phyloP scores from a whole-genome alignment of 2,888 invertebrate genomes.

The Lochmaea capreae region DNA sequence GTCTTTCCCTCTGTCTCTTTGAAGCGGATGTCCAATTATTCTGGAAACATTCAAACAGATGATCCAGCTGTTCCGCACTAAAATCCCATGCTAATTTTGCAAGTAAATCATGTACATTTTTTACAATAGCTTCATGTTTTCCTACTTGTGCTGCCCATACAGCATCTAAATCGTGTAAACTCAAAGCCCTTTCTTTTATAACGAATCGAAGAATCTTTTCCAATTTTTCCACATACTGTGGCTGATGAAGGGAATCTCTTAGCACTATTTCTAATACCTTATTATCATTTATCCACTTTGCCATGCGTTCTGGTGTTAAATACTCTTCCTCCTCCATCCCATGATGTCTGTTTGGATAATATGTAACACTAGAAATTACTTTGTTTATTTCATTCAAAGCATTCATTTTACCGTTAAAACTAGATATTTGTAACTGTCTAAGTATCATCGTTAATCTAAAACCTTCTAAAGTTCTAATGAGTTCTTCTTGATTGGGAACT shows the following conservation, averaged over 20 bases:
- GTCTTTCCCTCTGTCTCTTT: slow-evolving; percentile 94
- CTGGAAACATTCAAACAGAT: slow-evolving; percentile 97
- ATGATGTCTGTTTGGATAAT: slow-evolving; percentile 83
- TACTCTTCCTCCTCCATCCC: slow-evolving; percentile 86
- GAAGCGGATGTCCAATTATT: slow-evolving; percentile 94
- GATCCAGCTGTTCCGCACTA: slow-evolving; percentile 95
- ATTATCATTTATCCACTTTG: slow-evolving; percentile 97
- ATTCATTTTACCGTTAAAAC: slow-evolving; percentile 99
- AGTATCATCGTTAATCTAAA: slow-evolving; percentile 97
- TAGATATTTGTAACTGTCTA: slow-evolving; percentile 90
- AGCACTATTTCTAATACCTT: slow-evolving; percentile 95
- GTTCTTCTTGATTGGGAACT: slow-evolving; percentile 86
- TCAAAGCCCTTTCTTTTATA: slow-evolving; percentile 92
- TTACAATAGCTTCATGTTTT: slow-evolving; percentile 98
- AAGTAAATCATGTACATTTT: slow-evolving; percentile 95
- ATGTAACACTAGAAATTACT: slow-evolving; percentile 90
- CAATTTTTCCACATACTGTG: slow-evolving; percentile 96
- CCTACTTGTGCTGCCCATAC: slow-evolving; percentile 98
- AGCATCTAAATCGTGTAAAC: slow-evolving; percentile 91
- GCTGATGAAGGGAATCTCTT: slow-evolving; percentile 95
- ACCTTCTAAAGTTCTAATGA: slow-evolving; percentile 84
- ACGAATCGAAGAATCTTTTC: slow-evolving; percentile 98
- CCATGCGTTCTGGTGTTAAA: slow-evolving; percentile 94
- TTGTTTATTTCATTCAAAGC: slow-evolving; percentile 98
- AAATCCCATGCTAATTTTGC: slow-evolving; percentile 99